Evolutionary conservation across 2,113 vertebrate genomes (phyloP).

Genomic region (Cyprinodon variegatus): DNA sequence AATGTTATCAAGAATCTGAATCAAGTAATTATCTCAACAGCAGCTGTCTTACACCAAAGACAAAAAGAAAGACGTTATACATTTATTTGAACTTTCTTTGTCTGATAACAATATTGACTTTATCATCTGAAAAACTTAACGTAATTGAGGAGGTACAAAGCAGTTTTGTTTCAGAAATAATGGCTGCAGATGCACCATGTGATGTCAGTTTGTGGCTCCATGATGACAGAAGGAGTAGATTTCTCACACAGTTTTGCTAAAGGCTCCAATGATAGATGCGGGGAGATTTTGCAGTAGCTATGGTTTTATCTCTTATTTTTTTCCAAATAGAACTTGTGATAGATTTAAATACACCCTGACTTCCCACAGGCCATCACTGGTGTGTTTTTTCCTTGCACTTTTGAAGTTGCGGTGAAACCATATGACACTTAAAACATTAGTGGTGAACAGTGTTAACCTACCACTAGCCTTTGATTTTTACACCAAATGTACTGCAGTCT

Average conservation of each 20-base stretch:
- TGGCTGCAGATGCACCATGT: neutral
- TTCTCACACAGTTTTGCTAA: neutral
- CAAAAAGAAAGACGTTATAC: no score
- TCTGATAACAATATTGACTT: no score
- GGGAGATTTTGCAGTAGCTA: neutral
- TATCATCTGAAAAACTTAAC: no score
- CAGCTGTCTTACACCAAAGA: no score
- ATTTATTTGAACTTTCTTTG: no score
- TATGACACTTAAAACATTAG: constrained; percentile 40
- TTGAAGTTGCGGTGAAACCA: constrained; percentile 31
- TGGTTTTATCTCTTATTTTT: neutral
- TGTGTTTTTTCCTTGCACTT: neutral
- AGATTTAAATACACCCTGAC: constrained; percentile 21
- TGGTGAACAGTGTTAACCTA: neutral
- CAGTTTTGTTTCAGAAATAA: neutral
- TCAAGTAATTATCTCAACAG: no score
- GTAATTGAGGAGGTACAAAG: neutral
- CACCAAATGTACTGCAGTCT: neutral
- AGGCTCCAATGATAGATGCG: neutral
- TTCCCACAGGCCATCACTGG: constrained; percentile 23
- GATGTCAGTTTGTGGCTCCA: neutral
- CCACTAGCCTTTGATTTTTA: neutral
- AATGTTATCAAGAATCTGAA: no score
- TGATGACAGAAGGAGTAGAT: constrained; percentile 10
- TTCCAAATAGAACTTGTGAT: constrained; percentile 60